These are phyloP conservation scores for Netelia inedita DNA, from an alignment of 2,888 invertebrate species.

Conservation along the genomic window DNA sequence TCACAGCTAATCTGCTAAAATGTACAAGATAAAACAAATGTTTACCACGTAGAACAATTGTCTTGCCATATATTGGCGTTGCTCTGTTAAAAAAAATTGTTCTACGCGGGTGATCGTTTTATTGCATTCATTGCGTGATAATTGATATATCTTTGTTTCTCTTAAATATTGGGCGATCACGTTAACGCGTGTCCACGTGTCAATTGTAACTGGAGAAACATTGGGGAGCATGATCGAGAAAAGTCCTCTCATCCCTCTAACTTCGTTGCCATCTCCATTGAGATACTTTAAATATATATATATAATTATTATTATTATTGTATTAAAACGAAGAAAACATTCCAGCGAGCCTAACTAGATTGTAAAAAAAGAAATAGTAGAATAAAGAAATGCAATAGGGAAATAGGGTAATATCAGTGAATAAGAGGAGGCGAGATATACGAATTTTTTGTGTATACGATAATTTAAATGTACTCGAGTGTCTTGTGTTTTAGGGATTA, in stretches of 20 bases:
- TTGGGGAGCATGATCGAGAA: slow-evolving; percentile 22
- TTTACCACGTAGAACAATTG: slow-evolving; percentile 23
- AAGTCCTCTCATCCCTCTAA: not conserved
- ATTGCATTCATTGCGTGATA: slow-evolving; percentile 47
- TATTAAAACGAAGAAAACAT: slow-evolving; percentile 40
- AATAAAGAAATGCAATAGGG: slow-evolving; percentile 26
- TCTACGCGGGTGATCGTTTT: slow-evolving; percentile 42
- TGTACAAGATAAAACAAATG: slow-evolving; percentile 60
- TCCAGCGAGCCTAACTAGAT: slow-evolving; percentile 47
- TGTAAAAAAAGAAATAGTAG: slow-evolving; percentile 11
- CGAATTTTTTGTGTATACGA: slow-evolving; percentile 54
- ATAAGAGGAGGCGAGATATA: slow-evolving; percentile 52
- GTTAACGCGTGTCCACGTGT: slow-evolving; percentile 4
- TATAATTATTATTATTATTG: not conserved
- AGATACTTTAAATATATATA: not conserved
- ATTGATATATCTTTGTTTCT: slow-evolving; percentile 20
- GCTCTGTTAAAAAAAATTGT: slow-evolving; percentile 3
- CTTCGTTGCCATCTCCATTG: slow-evolving; percentile 5
- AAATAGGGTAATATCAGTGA: slow-evolving; percentile 29
- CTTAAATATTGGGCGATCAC: slow-evolving; percentile 19
- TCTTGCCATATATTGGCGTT: not conserved
- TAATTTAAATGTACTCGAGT: slow-evolving; percentile 61
- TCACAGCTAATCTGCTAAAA: slow-evolving; percentile 37
- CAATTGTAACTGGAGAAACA: slow-evolving; percentile 2
- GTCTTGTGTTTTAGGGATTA: slow-evolving; percentile 59